These are phyloP conservation scores for Molanna angustata DNA, from an alignment of 2,888 invertebrate species.

Conservation along the genomic window DNA sequence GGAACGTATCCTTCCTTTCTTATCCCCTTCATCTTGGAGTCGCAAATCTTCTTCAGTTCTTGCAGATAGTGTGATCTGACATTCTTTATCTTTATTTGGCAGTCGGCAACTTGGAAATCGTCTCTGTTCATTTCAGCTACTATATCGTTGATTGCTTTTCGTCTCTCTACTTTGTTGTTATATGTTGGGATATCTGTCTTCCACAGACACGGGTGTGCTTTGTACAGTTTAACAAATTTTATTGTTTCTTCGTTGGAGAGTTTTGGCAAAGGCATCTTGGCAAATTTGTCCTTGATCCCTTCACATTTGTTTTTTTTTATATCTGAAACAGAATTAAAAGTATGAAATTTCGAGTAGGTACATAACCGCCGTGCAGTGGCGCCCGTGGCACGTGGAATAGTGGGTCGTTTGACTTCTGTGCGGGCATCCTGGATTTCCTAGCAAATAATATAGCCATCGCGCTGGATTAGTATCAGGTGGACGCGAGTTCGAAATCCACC, in stretches of 20 bases:
- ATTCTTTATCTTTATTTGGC: constrained; percentile 37
- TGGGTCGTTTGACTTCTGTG: too few species aligned
- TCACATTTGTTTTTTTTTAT: too few species aligned
- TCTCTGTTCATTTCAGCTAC: constrained; percentile 34
- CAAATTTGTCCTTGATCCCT: too few species aligned
- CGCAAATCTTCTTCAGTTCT: constrained; percentile 35
- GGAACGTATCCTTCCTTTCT: too few species aligned
- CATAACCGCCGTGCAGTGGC: too few species aligned
- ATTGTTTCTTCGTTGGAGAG: background rate
- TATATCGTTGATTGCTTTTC: constrained; percentile 32
- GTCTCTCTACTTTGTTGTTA: constrained; percentile 33
- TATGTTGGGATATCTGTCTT: constrained; percentile 33
- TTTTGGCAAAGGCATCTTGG: background rate
- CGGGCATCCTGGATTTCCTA: too few species aligned
- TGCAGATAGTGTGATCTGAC: constrained; percentile 36
- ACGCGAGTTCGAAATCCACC: too few species aligned
- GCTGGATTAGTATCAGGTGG: too few species aligned
- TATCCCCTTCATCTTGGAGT: constrained; percentile 4
- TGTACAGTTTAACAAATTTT: constrained; percentile 36
- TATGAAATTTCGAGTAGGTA: too few species aligned
- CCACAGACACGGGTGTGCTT: constrained; percentile 36
- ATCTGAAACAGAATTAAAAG: too few species aligned
- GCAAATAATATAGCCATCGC: too few species aligned
- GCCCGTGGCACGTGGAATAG: too few species aligned
- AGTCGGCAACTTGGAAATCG: constrained; percentile 34